A percentile compares a stretch with the other conserved stretches of the same genome.
Evolutionary conservation across 2,113 vertebrate genomes (phyloP).

Genomic region (Falcunculus frontatus): DNA sequence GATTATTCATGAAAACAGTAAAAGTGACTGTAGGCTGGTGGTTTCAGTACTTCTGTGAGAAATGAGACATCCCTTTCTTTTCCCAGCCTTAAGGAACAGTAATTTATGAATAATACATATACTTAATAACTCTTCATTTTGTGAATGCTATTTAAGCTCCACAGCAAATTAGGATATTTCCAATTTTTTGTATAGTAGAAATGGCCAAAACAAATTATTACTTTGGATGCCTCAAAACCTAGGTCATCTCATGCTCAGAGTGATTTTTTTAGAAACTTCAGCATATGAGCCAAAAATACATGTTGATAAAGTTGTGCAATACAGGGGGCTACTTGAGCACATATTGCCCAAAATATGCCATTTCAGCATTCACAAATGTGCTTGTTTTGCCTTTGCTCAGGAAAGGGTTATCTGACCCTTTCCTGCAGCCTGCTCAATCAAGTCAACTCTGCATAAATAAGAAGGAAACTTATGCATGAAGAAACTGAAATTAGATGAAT

Average conservation of each 20-base stretch:
- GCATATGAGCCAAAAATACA: background rate
- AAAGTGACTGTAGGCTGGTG: background rate
- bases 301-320: background rate
- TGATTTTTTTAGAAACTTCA: background rate
- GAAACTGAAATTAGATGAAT: conserved; percentile 31
- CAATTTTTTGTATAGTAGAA: background rate
- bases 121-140: background rate
- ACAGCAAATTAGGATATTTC: background rate
- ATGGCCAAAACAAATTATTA: background rate
- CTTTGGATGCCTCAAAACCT: background rate
- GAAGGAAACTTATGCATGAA: conserved; percentile 15
- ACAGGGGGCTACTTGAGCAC: background rate
- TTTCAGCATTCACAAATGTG: background rate
- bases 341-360: background rate
- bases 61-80: background rate
- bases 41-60: background rate
- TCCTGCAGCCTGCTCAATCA: background rate
- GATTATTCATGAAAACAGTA: conserved; percentile 1
- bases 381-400: background rate
- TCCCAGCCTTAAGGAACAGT: background rate
- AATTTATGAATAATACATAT: background rate
- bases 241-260: background rate
- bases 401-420: conserved; percentile 12
- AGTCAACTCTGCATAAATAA: conserved; percentile 27
- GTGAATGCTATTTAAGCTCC: background rate